phyloP scores from a whole-genome alignment of 2,797 vertebrate genomes.

The Girardinus metallicus region DNA sequence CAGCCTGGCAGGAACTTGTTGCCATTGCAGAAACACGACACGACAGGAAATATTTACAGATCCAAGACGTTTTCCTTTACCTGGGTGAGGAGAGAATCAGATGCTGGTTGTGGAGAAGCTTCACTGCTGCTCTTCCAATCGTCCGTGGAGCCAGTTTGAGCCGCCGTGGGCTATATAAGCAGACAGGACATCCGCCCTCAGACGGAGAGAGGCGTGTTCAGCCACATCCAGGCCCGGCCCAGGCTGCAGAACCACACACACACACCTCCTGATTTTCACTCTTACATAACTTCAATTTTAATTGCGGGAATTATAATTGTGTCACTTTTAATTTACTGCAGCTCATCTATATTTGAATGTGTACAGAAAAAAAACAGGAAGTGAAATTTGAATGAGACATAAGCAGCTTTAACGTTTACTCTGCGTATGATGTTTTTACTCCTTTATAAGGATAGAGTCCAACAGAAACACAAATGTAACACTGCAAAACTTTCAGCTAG shows the following conservation, averaged over 20 bases:
- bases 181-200: slow-evolving; percentile 12
- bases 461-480: neutral
- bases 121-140: slow-evolving; percentile 30
- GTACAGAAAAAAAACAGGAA: neutral
- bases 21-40: neutral
- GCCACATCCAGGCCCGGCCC: neutral
- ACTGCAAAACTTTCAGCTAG: neutral
- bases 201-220: slow-evolving; percentile 35
- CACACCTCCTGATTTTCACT: neutral
- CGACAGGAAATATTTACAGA: neutral
- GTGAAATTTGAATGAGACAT: neutral
- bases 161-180: slow-evolving; percentile 29
- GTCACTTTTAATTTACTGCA: neutral
- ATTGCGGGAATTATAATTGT: neutral
- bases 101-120: slow-evolving; percentile 19
- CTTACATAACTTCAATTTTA: neutral
- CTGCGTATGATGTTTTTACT: neutral
- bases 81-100: slow-evolving; percentile 39
- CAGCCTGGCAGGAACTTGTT: neutral
- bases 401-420: neutral
- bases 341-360: neutral
- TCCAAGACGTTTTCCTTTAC: slow-evolving; percentile 32
- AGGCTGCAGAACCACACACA: neutral
- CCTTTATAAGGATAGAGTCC: neutral
- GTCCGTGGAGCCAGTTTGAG: slow-evolving; percentile 12